Conservation (phyloP, 1,140 invertebrate species). For the Caenorhabditis elegans region DNA sequence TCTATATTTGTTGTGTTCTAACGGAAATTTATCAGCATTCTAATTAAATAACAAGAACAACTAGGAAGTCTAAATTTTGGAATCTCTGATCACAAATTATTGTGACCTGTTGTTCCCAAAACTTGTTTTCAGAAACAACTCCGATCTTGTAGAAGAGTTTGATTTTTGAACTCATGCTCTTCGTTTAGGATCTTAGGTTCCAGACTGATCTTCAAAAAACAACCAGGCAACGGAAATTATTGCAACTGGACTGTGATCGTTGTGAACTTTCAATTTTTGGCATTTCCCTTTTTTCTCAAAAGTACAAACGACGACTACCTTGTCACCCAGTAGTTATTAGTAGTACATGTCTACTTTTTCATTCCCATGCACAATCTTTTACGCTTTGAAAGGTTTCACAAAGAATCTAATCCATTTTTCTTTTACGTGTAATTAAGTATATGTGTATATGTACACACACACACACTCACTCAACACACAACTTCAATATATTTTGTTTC, state of each 20-base stretch:
- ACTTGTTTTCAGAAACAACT: too few species aligned
- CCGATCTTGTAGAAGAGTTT: too few species aligned
- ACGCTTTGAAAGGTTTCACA: conserved; percentile 18
- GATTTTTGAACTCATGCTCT: too few species aligned
- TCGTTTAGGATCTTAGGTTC: too few species aligned
- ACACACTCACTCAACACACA: not conserved
- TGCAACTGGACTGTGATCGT: not conserved
- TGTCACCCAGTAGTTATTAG: not conserved
- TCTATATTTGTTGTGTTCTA: too few species aligned
- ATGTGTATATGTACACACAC: not conserved
- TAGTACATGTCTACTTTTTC: not conserved
- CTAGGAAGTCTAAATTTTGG: too few species aligned
- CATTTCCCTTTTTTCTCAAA: not conserved
- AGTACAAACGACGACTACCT: not conserved
- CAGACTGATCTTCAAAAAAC: too few species aligned
- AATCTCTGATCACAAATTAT: too few species aligned
- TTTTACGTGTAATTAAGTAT: not conserved
- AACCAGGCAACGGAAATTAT: too few species aligned
- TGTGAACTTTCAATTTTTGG: not conserved
- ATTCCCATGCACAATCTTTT: not conserved
- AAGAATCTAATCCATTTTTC: conserved; percentile 7
- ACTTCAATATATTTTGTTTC: not conserved
- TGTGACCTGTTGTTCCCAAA: too few species aligned
- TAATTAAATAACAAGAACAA: too few species aligned
- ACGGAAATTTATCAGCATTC: too few species aligned